phyloP scores from a whole-genome alignment of 2,113 vertebrate genomes.

The Cephalopholis sonnerati region DNA sequence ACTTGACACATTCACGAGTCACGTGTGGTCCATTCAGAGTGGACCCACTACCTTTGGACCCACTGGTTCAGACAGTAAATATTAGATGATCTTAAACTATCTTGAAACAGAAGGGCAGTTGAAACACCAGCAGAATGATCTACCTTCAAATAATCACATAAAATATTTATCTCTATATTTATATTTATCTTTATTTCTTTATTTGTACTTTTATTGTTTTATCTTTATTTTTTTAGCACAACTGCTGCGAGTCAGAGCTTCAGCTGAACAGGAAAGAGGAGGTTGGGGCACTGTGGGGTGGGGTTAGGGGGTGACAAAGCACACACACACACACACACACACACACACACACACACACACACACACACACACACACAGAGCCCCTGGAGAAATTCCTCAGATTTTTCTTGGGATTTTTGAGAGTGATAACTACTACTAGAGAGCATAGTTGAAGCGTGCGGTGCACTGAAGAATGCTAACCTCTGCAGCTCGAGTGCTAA shows the following conservation, averaged over 20 bases:
- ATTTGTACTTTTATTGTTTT: no score
- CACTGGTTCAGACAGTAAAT: no score
- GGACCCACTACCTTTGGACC: no score
- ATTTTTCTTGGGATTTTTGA: constrained; percentile 76
- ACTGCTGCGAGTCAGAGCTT: background rate
- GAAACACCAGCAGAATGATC: background rate
- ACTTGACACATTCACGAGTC: fast-evolving
- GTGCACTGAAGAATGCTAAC: constrained; percentile 39
- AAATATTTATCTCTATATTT: background rate
- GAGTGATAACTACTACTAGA: constrained; percentile 63
- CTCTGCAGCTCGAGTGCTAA: constrained; percentile 25
- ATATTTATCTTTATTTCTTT: no score
- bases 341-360: constrained; percentile 37
- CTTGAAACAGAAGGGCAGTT: background rate
- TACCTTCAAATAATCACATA: background rate
- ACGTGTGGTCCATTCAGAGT: no score
- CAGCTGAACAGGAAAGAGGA: constrained; percentile 29
- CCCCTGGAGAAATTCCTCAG: constrained; percentile 79
- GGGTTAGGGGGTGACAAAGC: constrained; percentile 13
- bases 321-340: constrained; percentile 22
- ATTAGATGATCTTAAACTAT: background rate
- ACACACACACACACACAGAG: constrained; percentile 24
- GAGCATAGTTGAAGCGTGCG: constrained; percentile 11
- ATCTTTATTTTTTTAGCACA: background rate
- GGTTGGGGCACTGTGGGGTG: background rate